These are phyloP conservation scores for Vidua macroura DNA, from an alignment of 2,113 vertebrate genomes.

Conservation along the genomic window DNA sequence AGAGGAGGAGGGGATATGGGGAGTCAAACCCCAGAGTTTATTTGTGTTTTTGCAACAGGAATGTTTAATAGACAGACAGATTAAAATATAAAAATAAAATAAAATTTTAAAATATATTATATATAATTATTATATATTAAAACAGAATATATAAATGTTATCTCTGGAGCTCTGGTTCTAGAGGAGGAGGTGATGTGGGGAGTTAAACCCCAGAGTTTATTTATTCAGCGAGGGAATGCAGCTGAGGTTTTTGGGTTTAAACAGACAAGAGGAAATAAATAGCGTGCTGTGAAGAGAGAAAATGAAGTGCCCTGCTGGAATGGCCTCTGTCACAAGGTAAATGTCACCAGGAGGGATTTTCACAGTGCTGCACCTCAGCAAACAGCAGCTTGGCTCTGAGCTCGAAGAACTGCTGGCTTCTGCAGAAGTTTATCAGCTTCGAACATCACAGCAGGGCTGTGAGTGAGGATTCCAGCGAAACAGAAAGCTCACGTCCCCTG, in stretches of 20 bases:
- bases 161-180: neutral
- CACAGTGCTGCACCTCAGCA: neutral
- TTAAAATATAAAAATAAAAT: too few relatives aligned
- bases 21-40: too few relatives aligned
- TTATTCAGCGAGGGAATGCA: neutral
- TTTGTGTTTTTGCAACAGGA: too few relatives aligned
- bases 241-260: neutral
- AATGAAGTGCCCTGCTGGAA: accelerated
- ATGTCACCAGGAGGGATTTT: neutral
- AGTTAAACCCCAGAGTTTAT: neutral
- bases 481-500: neutral
- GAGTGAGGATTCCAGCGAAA: slow-evolving; percentile 23
- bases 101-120: too few relatives aligned
- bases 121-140: too few relatives aligned
- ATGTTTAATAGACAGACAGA: too few relatives aligned
- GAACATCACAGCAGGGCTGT: neutral
- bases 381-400: neutral
- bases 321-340: accelerated
- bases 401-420: neutral
- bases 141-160: neutral
- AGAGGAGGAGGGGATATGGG: too few relatives aligned
- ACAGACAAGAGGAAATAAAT: neutral
- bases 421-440: slow-evolving; percentile 1
- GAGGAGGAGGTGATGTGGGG: neutral
- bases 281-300: neutral